Percentiles rank a stretch among this genome's conserved stretches.
These are phyloP conservation scores for Ceyx erithaca DNA, from an alignment of 2,797 vertebrate species.

Conservation along the genomic window DNA sequence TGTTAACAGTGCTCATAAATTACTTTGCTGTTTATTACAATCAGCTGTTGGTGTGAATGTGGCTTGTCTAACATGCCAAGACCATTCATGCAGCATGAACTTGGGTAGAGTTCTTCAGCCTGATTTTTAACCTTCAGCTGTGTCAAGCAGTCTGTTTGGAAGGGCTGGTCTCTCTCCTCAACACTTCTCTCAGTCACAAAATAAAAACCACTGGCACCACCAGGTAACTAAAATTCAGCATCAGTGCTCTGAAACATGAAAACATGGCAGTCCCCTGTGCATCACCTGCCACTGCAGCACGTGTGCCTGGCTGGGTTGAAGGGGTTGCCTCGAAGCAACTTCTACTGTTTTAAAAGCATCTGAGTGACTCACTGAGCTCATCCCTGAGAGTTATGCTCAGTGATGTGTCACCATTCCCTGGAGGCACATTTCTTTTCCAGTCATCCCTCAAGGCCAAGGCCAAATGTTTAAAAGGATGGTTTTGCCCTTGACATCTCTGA, in stretches of 20 bases:
- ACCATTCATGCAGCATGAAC: not conserved
- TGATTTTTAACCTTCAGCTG: not conserved
- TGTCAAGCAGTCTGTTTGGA: not conserved
- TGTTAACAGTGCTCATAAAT: not conserved
- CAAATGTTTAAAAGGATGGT: not conserved
- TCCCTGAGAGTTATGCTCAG: not conserved
- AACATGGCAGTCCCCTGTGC: accelerated
- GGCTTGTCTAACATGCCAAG: not conserved
- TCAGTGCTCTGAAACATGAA: not conserved
- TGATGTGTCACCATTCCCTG: accelerated
- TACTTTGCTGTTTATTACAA: not conserved
- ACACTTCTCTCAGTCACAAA: not conserved
- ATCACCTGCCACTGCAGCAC: accelerated
- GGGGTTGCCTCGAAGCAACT: not conserved
- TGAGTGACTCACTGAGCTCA: not conserved
- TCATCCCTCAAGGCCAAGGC: not conserved
- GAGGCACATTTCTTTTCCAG: not conserved
- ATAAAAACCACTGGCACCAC: not conserved
- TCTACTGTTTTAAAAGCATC: not conserved
- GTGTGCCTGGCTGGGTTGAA: accelerated
- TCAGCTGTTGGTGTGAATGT: not conserved
- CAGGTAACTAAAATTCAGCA: not conserved
- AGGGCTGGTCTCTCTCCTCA: not conserved
- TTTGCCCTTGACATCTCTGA: not conserved
- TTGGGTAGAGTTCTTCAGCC: not conserved